Evolutionary conservation across 2,888 invertebrate genomes (phyloP).

Genomic region (Gastracanthus pulcherrimus): DNA sequence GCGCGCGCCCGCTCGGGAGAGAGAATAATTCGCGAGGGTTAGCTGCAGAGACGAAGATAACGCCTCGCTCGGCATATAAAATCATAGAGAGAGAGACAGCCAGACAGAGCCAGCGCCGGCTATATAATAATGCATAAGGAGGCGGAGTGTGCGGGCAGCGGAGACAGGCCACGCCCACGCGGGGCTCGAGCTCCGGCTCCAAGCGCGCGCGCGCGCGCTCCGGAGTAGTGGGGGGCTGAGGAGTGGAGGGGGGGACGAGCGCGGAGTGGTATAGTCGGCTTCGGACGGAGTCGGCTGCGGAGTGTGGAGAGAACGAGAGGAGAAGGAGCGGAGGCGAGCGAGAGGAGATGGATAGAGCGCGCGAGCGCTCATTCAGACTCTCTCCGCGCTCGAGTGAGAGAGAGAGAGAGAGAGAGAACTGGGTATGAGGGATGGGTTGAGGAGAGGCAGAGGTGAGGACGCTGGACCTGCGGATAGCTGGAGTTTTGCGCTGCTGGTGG

Average conservation of each 20-base stretch:
- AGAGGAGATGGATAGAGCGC: not conserved
- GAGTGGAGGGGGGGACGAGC: constrained; percentile 64
- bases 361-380: not conserved
- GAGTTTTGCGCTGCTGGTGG: too few relatives aligned
- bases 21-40: constrained; percentile 4
- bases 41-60: constrained; percentile 28
- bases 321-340: not conserved
- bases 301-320: not conserved
- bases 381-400: too few relatives aligned
- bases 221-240: too few relatives aligned
- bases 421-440: too few relatives aligned
- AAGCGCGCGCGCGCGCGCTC: too few relatives aligned
- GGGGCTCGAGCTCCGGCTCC: constrained; percentile 20
- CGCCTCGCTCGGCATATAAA: constrained; percentile 69
- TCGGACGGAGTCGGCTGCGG: not conserved
- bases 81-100: constrained; percentile 67
- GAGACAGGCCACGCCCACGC: constrained; percentile 48
- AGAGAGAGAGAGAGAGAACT: too few relatives aligned
- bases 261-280: not conserved
- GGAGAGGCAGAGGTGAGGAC: too few relatives aligned
- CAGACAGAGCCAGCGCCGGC: too few relatives aligned
- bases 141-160: constrained; percentile 64
- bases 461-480: too few relatives aligned
- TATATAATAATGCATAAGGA: constrained; percentile 77
- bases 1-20: not conserved